Conservation (phyloP, 2,113 vertebrate species). For the Lasiurus borealis region DNA sequence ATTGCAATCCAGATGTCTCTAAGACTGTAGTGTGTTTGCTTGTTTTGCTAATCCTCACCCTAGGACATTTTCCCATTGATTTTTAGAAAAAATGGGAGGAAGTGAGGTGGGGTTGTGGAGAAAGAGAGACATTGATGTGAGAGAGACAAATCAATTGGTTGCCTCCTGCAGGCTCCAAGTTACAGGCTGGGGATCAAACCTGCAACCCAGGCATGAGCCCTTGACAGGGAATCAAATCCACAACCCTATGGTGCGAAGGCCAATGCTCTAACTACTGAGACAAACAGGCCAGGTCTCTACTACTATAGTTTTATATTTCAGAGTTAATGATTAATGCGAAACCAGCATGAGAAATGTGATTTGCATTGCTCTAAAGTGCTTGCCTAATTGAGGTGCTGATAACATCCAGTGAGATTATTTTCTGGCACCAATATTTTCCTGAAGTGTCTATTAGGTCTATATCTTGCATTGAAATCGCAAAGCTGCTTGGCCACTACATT, state of each 20-base stretch:
- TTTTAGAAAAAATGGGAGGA: no score
- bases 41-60: no score
- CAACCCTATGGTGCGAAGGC: no score
- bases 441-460: background rate
- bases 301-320: slow-evolving; percentile 10
- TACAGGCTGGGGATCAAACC: no score
- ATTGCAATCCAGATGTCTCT: background rate
- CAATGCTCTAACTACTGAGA: no score
- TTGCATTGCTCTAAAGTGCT: background rate
- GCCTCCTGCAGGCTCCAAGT: no score
- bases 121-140: no score
- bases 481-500: background rate
- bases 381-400: background rate
- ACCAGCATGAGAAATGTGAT: background rate
- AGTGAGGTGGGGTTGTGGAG: no score
- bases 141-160: no score
- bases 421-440: background rate
- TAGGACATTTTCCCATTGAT: no score
- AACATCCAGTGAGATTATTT: background rate
- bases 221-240: no score
- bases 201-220: no score
- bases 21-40: background rate
- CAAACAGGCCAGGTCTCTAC: background rate
- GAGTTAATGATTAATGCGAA: slow-evolving; percentile 7
- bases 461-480: background rate